These are phyloP conservation scores for Rynchops niger DNA, from an alignment of 2,113 vertebrate species.

Conservation along the genomic window DNA sequence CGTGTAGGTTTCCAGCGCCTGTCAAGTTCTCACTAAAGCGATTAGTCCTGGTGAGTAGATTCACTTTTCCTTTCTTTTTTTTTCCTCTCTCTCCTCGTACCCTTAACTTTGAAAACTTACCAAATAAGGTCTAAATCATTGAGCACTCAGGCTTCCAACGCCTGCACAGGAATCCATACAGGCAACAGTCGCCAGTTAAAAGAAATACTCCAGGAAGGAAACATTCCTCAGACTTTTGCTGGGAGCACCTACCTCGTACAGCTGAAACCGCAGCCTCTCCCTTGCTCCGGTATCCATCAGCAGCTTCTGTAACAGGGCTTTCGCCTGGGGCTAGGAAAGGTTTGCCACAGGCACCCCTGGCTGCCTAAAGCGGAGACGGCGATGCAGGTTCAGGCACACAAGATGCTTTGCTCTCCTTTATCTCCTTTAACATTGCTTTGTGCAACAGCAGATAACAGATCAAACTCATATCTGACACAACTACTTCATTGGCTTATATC, in stretches of 20 bases:
- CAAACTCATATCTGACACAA: background rate
- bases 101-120: background rate
- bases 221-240: background rate
- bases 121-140: slow-evolving; percentile 1
- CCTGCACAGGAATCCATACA: background rate
- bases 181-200: background rate
- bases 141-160: background rate
- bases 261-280: background rate
- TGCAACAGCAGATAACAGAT: background rate
- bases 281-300: rapidly evolving
- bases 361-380: background rate
- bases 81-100: background rate
- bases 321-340: background rate
- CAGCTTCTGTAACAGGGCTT: background rate
- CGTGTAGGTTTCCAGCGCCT: background rate
- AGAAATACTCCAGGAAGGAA: background rate
- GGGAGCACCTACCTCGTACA: background rate
- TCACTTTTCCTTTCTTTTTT: background rate
- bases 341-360: background rate
- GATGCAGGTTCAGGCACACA: background rate
- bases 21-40: background rate
- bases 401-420: background rate
- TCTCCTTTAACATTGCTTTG: background rate
- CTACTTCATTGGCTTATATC: background rate
- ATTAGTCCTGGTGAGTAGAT: slow-evolving; percentile 53